phyloP scores from a whole-genome alignment of 1,140 invertebrate genomes.

The Lethrus apterus region DNA sequence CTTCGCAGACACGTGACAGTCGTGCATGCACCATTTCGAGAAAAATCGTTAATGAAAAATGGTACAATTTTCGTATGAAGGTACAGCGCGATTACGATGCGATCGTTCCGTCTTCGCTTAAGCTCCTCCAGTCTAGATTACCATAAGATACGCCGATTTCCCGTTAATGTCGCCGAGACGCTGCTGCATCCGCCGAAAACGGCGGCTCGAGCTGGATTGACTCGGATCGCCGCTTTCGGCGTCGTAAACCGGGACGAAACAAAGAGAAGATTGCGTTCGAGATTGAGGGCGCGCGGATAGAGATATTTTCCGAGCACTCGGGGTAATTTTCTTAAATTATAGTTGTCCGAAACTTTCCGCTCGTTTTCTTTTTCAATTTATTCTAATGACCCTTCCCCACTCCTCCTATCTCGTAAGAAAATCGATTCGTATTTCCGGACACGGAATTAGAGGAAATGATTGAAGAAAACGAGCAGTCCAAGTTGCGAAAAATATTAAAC shows the following conservation, averaged over 20 bases:
- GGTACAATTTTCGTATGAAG: no score
- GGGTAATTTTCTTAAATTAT: constrained; percentile 31
- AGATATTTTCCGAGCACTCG: constrained; percentile 21
- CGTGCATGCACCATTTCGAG: constrained; percentile 26
- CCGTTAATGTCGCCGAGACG: constrained; percentile 13
- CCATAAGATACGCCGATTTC: no score
- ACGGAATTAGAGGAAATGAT: constrained; percentile 1
- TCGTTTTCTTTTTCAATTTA: constrained; percentile 21
- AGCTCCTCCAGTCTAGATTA: no score
- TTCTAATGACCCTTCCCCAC: constrained; percentile 11
- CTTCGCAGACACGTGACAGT: constrained; percentile 22
- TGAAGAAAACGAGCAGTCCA: not conserved
- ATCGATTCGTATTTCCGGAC: no score
- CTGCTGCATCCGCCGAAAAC: constrained; percentile 13
- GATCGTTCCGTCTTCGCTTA: no score
- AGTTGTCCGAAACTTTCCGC: constrained; percentile 25
- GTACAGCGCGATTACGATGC: no score
- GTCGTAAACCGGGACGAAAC: constrained; percentile 21
- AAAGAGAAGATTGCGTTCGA: constrained; percentile 32
- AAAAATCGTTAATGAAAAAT: no score
- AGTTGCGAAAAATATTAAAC: constrained; percentile 1
- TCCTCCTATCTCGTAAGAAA: no score
- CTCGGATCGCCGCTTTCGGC: constrained; percentile 22
- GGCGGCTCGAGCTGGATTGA: constrained; percentile 24
- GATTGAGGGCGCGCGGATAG: constrained; percentile 31